Base-by-base conservation (phyloP, 2,113 vertebrate genomes). In the Athene cunicularia region DNA sequence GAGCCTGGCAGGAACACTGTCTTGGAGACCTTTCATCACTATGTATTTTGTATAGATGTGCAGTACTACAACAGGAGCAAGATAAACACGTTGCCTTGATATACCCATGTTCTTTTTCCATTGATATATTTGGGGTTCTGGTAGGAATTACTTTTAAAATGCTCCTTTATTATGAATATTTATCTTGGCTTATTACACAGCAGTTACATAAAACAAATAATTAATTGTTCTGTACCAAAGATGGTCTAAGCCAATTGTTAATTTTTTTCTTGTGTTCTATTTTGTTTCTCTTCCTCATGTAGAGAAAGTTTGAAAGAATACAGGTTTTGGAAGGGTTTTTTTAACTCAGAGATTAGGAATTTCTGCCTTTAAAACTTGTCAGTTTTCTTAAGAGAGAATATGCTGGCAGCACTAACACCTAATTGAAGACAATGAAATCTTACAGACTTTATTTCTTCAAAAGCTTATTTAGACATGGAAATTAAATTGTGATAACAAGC, bases 1-100 rank as follows among this genome's bases (percentile, higher is more conserved):
- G 0, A n/a, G 70, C 43, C 37, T 50, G 37, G 59, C 0, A 0
- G 35, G 71, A 89, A 8, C 49, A 17, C 35, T 35, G 33, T 33
- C 71, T 22, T 10, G 24, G 24, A 76, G 62, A 53, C 22, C 7
- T 86, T 94, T 66, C 12, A 1, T 60, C 37, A 37, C 85, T 12
- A 8, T n/a, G 16, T 17, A 33, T 5, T 0, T 33, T 26, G 4
- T 22, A 7, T 8, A 39, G 60, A 22, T 60, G 43, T 39, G 33
- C 47, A 87, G 13, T 30, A 12, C 49, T 52, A 9, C 33, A 41
- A 12, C 41, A 67, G 53, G 37, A 94, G 28, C 39, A 56, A 76
- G 75, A 53, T 37, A 50, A 82, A 75, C 1, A 0, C 30, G 22
- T 73, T 8, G 5, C 56, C 59, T 27, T 55, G 33, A 27, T 49